Conservation (phyloP, 2,113 vertebrate genomes). For the Falco punctatus region DNA sequence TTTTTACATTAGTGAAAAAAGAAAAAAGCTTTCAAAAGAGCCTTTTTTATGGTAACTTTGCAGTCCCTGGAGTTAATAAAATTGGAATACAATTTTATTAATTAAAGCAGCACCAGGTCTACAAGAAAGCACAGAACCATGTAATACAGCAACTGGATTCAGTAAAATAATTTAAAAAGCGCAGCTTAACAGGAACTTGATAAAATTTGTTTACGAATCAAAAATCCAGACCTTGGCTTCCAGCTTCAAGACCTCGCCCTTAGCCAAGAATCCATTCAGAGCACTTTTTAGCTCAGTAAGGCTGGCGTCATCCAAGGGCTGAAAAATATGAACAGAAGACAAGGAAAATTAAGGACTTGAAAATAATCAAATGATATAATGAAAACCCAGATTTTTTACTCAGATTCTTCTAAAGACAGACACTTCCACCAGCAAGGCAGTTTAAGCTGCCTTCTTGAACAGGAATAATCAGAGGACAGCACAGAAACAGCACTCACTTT, state of each 20-base stretch:
- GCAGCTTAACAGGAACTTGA: background rate
- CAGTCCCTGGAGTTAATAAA: too few species aligned
- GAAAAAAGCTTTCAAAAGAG: background rate
- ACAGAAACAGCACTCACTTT: background rate
- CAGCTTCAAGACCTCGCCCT: slow-evolving; percentile 88
- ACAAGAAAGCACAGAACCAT: background rate
- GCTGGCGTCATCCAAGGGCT: slow-evolving; percentile 86
- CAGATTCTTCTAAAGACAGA: background rate
- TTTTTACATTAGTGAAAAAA: background rate
- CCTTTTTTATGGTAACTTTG: background rate
- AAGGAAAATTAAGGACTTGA: background rate
- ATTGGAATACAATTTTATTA: too few species aligned
- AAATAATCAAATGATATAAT: accelerated
- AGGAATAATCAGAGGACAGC: background rate
- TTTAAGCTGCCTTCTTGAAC: background rate
- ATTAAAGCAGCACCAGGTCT: background rate
- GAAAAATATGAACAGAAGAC: background rate
- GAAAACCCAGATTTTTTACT: background rate
- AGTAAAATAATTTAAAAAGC: background rate
- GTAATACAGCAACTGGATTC: background rate
- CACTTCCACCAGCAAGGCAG: background rate
- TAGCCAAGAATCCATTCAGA: slow-evolving; percentile 88
- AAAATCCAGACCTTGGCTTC: slow-evolving; percentile 85
- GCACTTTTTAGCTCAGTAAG: slow-evolving; percentile 87
- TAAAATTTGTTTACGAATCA: background rate